Evolutionary conservation across 1,140 invertebrate species (phyloP).

Genomic region (Achroia grisella): DNA sequence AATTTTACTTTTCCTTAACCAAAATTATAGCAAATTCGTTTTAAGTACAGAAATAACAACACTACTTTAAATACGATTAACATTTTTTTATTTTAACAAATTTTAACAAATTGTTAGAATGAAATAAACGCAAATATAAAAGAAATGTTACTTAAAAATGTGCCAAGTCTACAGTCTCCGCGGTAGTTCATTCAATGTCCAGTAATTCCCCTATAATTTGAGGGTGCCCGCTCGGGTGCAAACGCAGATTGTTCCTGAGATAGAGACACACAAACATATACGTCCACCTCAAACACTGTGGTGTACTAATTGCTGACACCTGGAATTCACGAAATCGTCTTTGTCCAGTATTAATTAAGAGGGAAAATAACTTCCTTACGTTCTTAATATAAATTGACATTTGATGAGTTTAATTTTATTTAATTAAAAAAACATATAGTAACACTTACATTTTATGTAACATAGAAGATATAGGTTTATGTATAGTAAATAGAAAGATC

Average conservation of each 20-base stretch:
- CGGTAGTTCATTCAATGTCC: constrained; percentile 16
- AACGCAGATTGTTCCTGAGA: constrained; percentile 39
- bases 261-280: constrained; percentile 25
- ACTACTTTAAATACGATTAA: too few species aligned
- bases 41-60: too few species aligned
- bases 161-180: constrained; percentile 21
- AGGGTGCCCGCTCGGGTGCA: constrained; percentile 56
- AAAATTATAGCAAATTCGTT: too few species aligned
- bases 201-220: constrained; percentile 53
- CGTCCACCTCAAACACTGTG: not conserved
- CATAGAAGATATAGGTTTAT: too few species aligned
- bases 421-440: too few species aligned
- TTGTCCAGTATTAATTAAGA: not conserved
- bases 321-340: constrained; percentile 4
- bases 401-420: too few species aligned
- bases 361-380: not conserved
- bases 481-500: too few species aligned
- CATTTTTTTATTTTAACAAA: too few species aligned
- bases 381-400: too few species aligned
- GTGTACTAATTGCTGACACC: constrained; percentile 23
- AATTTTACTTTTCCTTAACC: too few species aligned
- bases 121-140: constrained; percentile 4
- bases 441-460: too few species aligned
- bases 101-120: too few species aligned
- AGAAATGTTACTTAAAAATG: not conserved